phyloP scores from a whole-genome alignment of 2,888 invertebrate genomes.

The Girardia tigrina region DNA sequence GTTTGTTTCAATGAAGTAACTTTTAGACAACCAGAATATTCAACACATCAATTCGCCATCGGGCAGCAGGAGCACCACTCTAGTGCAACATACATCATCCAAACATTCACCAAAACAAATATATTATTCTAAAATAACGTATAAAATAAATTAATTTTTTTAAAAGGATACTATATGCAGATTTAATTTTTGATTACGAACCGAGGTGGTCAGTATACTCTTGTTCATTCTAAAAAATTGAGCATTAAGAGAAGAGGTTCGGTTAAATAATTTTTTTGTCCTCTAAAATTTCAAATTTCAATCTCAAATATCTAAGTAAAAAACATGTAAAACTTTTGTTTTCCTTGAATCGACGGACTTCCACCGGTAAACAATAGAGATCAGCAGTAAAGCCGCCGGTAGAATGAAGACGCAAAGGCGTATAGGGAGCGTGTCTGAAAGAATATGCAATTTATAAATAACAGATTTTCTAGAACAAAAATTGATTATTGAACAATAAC shows the following conservation, averaged over 20 bases:
- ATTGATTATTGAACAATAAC: too few relatives aligned
- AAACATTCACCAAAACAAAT: too few relatives aligned
- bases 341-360: conserved; percentile 38
- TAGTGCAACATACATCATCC: too few relatives aligned
- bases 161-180: not conserved
- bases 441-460: too few relatives aligned
- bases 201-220: not conserved
- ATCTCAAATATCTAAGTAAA: not conserved
- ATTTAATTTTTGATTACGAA: not conserved
- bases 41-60: too few relatives aligned
- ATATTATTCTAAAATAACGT: too few relatives aligned
- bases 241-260: not conserved
- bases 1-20: too few relatives aligned
- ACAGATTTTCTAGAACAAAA: too few relatives aligned
- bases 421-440: conserved; percentile 43
- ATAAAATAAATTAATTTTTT: too few relatives aligned
- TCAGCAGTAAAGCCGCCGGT: conserved; percentile 41
- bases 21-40: too few relatives aligned
- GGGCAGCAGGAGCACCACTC: too few relatives aligned
- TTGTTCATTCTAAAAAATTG: not conserved
- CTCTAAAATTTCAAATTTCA: not conserved
- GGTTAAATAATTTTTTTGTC: not conserved
- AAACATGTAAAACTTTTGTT: conserved; percentile 37
- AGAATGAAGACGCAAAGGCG: conserved; percentile 42
- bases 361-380: conserved; percentile 42